phyloP scores from a whole-genome alignment of 2,797 vertebrate species.

The Coilia nasus region DNA sequence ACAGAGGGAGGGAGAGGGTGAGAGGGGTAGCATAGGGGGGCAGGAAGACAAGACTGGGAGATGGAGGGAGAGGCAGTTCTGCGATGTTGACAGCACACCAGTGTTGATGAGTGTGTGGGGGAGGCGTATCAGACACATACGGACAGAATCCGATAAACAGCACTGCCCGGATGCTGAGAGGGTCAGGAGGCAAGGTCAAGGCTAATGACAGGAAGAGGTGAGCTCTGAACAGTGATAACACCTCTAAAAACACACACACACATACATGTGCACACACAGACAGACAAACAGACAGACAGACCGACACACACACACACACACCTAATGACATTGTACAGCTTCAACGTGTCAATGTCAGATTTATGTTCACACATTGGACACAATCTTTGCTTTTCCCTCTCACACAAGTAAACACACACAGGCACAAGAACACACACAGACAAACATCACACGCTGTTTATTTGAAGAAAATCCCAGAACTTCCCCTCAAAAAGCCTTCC shows the following conservation, averaged over 20 bases:
- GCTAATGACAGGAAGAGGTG: slow-evolving; percentile 10
- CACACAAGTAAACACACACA: background rate
- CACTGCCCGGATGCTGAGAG: background rate
- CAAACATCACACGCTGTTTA: background rate
- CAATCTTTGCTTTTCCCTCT: background rate
- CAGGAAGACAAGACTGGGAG: background rate
- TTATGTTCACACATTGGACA: background rate
- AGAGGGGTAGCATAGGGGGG: background rate
- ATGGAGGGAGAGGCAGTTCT: background rate
- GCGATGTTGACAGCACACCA: background rate
- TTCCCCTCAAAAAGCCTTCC: background rate
- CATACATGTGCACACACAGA: slow-evolving; percentile 28
- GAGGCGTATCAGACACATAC: background rate
- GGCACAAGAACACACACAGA: too few species aligned
- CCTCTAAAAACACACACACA: background rate
- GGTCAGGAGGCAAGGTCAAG: slow-evolving; percentile 1
- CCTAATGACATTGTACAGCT: background rate
- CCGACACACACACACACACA: slow-evolving; percentile 17
- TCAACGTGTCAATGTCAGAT: background rate
- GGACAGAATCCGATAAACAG: slow-evolving; percentile 6
- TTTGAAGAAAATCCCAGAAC: background rate
- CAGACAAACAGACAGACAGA: slow-evolving; percentile 22
- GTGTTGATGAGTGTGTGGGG: background rate
- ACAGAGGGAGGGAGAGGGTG: too few species aligned
- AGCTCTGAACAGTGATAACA: background rate